Conservation (phyloP, 2,797 vertebrate species). For the Sylvia borin region DNA sequence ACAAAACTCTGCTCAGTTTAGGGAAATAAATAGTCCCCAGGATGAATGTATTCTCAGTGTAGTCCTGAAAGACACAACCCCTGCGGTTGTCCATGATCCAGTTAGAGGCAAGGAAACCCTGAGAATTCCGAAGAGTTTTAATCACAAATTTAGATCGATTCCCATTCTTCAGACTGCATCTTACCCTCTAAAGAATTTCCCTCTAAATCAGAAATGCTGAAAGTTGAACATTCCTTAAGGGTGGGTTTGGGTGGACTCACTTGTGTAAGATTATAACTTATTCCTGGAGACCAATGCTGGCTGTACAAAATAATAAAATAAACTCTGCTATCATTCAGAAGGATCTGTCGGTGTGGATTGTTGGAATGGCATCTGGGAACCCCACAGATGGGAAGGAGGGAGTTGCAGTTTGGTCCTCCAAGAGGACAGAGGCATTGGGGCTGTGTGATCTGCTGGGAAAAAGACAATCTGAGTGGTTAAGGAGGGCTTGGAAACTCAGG, state of each 20-base stretch:
- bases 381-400: neutral
- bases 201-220: slow-evolving; percentile 28
- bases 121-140: slow-evolving; percentile 31
- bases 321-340: slow-evolving; percentile 60
- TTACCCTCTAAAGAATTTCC: slow-evolving; percentile 1
- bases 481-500: neutral
- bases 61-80: neutral
- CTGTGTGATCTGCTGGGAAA: neutral
- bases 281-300: slow-evolving; percentile 68
- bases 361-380: neutral
- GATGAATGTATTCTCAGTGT: neutral
- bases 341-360: neutral
- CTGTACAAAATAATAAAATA: slow-evolving; percentile 70
- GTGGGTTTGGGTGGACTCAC: slow-evolving; percentile 50
- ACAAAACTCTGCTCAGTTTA: neutral
- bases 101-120: slow-evolving; percentile 51
- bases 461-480: neutral
- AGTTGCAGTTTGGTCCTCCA: neutral
- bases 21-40: neutral
- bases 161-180: slow-evolving; percentile 32
- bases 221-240: slow-evolving; percentile 57
- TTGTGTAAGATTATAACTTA: slow-evolving; percentile 67
- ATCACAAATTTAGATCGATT: slow-evolving; percentile 34
- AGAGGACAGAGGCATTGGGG: neutral
- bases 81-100: neutral